A percentile compares a stretch with the other conserved stretches of the same genome.
Conservation (phyloP, 2,797 vertebrate genomes). For the Pangasius krempfi region DNA sequence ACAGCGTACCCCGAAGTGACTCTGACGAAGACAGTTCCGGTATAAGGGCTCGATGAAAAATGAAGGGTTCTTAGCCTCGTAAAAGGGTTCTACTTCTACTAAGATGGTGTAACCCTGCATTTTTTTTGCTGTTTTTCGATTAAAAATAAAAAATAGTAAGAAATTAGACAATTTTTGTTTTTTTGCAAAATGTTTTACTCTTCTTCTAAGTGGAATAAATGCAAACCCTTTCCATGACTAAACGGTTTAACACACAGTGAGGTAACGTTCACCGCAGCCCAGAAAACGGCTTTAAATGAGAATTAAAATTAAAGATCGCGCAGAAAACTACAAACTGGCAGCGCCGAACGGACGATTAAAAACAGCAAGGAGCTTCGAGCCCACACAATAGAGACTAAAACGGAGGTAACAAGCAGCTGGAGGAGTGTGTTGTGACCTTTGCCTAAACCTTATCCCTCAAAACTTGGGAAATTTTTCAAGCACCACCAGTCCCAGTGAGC, state of each 20-base stretch:
- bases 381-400: constrained; percentile 46
- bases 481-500: constrained; percentile 19
- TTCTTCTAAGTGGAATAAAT: constrained; percentile 20
- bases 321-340: constrained; percentile 44
- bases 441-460: constrained; percentile 45
- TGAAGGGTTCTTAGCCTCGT: no score
- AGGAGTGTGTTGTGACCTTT: constrained; percentile 54
- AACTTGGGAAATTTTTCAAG: constrained; percentile 42
- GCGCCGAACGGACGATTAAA: constrained; percentile 37
- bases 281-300: constrained; percentile 60
- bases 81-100: no score
- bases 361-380: constrained; percentile 47
- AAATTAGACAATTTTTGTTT: neutral
- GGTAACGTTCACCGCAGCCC: neutral
- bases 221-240: constrained; percentile 59
- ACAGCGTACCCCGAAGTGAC: no score
- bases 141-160: neutral
- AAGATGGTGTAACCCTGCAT: neutral
- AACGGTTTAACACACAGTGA: constrained; percentile 50
- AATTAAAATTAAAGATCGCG: constrained; percentile 54
- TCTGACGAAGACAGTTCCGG: no score
- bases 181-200: neutral
- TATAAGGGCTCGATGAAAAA: no score
- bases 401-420: constrained; percentile 49
- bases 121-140: neutral